Evolutionary conservation across 2,888 invertebrate genomes (phyloP).

Genomic region (Schizaphis graminum): DNA sequence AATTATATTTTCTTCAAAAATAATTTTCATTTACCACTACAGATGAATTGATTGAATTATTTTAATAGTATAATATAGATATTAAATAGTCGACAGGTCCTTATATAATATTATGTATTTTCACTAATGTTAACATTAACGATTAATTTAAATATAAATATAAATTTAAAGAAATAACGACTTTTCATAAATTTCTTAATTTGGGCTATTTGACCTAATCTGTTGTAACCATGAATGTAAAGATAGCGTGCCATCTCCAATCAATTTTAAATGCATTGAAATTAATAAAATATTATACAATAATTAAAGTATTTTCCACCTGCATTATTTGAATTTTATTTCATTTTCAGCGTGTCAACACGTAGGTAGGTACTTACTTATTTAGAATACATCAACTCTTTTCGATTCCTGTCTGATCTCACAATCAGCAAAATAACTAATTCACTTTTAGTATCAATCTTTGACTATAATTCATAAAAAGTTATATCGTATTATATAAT

Average conservation of each 20-base stretch:
- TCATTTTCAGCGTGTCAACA: not conserved
- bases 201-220: not conserved
- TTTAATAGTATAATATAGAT: not conserved
- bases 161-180: not conserved
- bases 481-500: not conserved
- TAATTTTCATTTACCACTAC: not conserved
- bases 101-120: not conserved
- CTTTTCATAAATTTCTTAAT: not conserved
- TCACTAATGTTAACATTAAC: not conserved
- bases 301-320: not conserved
- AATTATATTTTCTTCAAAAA: not conserved
- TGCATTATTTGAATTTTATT: not conserved
- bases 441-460: not conserved
- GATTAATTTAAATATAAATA: too few relatives aligned
- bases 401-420: not conserved
- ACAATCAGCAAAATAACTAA: not conserved
- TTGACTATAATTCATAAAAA: not conserved
- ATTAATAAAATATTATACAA: not conserved
- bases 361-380: not conserved
- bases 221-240: not conserved
- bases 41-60: not conserved
- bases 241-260: accelerated
- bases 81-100: too few relatives aligned
- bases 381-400: not conserved
- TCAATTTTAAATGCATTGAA: not conserved